These are phyloP conservation scores for Dryocosmus kuriphilus DNA, from an alignment of 2,888 invertebrate genomes.

Conservation along the genomic window DNA sequence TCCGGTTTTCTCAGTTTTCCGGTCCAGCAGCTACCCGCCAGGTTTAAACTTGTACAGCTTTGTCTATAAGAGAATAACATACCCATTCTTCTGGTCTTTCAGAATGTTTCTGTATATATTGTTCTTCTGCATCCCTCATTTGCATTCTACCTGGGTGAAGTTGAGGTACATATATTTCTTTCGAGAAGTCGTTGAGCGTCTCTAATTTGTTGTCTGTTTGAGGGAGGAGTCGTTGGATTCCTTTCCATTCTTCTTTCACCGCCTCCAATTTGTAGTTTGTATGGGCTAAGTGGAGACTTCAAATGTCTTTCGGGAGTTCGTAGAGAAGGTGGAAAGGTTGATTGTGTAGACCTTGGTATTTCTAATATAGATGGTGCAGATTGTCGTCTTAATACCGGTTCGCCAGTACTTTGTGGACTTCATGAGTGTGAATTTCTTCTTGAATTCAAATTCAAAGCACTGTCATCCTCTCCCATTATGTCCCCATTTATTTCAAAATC, in stretches of 20 bases:
- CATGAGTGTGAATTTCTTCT: not conserved
- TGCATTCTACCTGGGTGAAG: too few relatives aligned
- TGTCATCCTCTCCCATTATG: not conserved
- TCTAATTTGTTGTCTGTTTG: too few relatives aligned
- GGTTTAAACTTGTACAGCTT: too few relatives aligned
- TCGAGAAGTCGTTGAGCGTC: too few relatives aligned
- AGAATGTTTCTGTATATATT: too few relatives aligned
- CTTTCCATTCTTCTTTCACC: not conserved
- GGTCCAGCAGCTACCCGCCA: too few relatives aligned
- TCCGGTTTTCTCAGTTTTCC: too few relatives aligned
- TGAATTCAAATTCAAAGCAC: not conserved
- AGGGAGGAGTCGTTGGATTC: too few relatives aligned
- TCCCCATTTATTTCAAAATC: not conserved
- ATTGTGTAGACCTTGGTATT: not conserved
- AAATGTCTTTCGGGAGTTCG: not conserved
- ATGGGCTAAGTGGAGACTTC: not conserved
- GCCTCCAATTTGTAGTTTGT: not conserved
- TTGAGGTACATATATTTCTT: too few relatives aligned
- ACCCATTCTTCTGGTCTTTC: too few relatives aligned
- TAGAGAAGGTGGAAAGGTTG: not conserved
- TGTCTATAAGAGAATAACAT: too few relatives aligned
- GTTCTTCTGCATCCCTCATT: too few relatives aligned
- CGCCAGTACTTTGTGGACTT: not conserved
- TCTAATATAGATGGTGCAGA: not conserved
- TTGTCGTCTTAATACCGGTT: not conserved